A percentile compares a stretch with the other conserved stretches of the same genome.
These are phyloP conservation scores for Macropus fuliginosus DNA, from an alignment of 2,797 vertebrate species.

Conservation along the genomic window DNA sequence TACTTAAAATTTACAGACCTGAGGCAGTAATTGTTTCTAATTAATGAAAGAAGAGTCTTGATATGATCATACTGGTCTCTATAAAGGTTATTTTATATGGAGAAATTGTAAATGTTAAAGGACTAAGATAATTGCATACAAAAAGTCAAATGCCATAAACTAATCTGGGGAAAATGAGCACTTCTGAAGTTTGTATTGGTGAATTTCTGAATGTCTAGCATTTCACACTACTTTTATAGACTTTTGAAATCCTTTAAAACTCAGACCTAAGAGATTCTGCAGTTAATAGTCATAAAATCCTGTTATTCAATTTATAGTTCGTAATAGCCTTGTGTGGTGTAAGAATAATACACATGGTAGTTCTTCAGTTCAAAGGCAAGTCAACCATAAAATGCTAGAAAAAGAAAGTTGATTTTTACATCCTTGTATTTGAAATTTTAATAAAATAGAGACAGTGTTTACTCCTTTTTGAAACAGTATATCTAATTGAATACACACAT, in stretches of 20 bases:
- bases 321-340: constrained; percentile 40
- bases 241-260: constrained; percentile 57
- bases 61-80: constrained; percentile 17
- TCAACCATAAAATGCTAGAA: constrained; percentile 14
- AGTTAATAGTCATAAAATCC: constrained; percentile 64
- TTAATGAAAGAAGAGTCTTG: constrained; percentile 1
- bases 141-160: constrained; percentile 43
- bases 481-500: constrained; percentile 6
- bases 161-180: constrained; percentile 55
- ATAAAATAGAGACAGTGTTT: background rate
- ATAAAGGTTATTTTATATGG: constrained; percentile 45
- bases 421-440: constrained; percentile 45
- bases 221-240: constrained; percentile 50
- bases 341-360: constrained; percentile 24
- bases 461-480: constrained; percentile 1
- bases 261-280: constrained; percentile 36
- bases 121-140: constrained; percentile 45
- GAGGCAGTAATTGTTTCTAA: background rate
- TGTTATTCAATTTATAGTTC: constrained; percentile 70
- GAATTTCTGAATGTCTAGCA: constrained; percentile 47
- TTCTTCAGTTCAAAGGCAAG: constrained; percentile 47
- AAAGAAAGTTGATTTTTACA: constrained; percentile 17
- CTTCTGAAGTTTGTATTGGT: constrained; percentile 34
- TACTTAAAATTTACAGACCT: constrained; percentile 12
- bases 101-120: constrained; percentile 51